Evolutionary conservation across 2,113 vertebrate genomes (phyloP).

Genomic region (Psilopsiagon aurifrons): DNA sequence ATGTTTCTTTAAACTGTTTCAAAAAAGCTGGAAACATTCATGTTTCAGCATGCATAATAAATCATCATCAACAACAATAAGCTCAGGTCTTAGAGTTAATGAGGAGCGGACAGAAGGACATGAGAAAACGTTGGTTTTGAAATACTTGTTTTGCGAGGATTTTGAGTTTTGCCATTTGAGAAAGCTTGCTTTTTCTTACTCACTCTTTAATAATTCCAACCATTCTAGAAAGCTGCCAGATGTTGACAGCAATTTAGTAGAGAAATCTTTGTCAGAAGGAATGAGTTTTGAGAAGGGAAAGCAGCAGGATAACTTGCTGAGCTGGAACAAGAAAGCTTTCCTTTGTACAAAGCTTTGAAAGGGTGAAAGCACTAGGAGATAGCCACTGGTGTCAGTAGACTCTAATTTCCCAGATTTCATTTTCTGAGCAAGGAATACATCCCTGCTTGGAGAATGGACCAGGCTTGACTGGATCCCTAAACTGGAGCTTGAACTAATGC

Average conservation of each 20-base stretch:
- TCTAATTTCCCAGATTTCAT: neutral
- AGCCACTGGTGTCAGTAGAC: neutral
- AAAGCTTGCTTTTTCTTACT: neutral
- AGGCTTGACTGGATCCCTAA: neutral
- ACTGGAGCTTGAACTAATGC: neutral
- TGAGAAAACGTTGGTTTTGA: neutral
- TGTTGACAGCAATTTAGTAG: neutral
- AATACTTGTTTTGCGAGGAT: neutral
- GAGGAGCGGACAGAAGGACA: neutral
- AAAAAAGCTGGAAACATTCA: slow-evolving; percentile 4
- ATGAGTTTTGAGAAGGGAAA: neutral
- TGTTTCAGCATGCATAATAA: slow-evolving; percentile 4
- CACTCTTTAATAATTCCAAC: neutral
- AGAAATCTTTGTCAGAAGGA: neutral
- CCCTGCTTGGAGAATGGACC: neutral
- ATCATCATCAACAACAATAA: slow-evolving; percentile 3
- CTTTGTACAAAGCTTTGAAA: neutral
- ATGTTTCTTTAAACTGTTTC: slow-evolving; percentile 7
- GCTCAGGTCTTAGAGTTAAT: neutral
- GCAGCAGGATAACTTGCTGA: neutral
- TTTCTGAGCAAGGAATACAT: neutral
- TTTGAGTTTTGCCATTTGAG: neutral
- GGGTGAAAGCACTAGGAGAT: neutral
- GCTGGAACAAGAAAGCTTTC: neutral
- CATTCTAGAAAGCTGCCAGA: neutral